Conservation (phyloP, 2,797 vertebrate species). For the Bufotes viridis region DNA sequence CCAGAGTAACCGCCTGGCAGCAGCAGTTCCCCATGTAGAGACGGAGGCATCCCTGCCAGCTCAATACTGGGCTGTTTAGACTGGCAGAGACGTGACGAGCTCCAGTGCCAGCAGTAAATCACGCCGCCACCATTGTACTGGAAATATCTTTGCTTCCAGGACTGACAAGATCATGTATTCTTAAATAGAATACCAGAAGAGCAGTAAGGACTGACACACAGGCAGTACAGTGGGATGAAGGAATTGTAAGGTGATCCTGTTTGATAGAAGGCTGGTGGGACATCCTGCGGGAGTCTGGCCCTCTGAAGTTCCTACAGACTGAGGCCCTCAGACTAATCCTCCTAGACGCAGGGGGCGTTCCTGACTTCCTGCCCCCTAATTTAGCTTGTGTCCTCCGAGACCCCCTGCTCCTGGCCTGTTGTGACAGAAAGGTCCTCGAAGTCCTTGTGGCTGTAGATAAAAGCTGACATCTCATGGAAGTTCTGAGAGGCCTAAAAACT, state of each 20-base stretch:
- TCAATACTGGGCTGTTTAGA: slow-evolving; percentile 1
- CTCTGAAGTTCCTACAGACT: background rate
- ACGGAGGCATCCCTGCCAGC: background rate
- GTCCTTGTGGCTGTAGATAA: slow-evolving; percentile 23
- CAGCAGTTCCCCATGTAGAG: slow-evolving; percentile 22
- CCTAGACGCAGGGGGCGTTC: background rate
- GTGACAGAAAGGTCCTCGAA: slow-evolving; percentile 12
- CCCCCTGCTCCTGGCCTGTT: slow-evolving; percentile 12
- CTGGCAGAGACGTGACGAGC: background rate
- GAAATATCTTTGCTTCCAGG: no score
- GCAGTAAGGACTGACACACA: background rate
- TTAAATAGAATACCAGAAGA: background rate
- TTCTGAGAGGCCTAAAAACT: slow-evolving; percentile 6
- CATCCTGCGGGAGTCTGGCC: slow-evolving; percentile 21
- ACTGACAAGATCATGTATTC: background rate
- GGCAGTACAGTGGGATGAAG: background rate
- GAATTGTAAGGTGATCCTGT: background rate
- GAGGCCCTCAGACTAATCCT: background rate
- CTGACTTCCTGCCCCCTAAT: slow-evolving; percentile 37
- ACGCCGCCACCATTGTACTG: background rate
- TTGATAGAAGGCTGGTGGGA: background rate
- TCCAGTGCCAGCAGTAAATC: background rate
- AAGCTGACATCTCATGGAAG: slow-evolving; percentile 10
- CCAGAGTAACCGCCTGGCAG: background rate
- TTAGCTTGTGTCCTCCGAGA: slow-evolving; percentile 19